These are phyloP conservation scores for Pristionchus fissidentatus DNA, from an alignment of 2,888 invertebrate species.

Conservation along the genomic window DNA sequence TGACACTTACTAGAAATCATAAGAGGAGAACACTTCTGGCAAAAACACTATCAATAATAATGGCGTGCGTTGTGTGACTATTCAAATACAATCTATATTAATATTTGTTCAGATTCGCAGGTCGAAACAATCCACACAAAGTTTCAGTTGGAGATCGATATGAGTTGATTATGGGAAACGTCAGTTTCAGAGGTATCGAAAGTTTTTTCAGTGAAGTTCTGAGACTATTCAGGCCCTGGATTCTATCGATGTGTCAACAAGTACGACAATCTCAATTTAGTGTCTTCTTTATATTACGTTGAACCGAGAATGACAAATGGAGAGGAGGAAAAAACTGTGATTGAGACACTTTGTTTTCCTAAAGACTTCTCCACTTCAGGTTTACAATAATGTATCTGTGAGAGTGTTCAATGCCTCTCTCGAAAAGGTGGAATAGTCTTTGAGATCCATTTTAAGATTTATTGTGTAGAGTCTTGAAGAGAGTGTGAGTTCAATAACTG, in stretches of 20 bases:
- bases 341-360: no score
- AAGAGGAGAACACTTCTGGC: not conserved
- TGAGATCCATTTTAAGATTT: not conserved
- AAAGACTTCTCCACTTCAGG: not conserved
- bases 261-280: slow-evolving; percentile 19
- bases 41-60: slow-evolving; percentile 16
- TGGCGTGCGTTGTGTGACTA: not conserved
- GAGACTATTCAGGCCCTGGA: not conserved
- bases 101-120: slow-evolving; percentile 13
- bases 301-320: slow-evolving; percentile 32
- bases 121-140: slow-evolving; percentile 37
- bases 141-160: slow-evolving; percentile 39
- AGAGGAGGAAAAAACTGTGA: not conserved
- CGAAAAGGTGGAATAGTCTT: not conserved
- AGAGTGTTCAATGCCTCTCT: not conserved
- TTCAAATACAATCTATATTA: not conserved
- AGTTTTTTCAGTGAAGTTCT: not conserved
- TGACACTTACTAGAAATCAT: slow-evolving; percentile 15
- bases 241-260: slow-evolving; percentile 45
- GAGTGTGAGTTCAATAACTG: not conserved
- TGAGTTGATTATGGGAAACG: slow-evolving; percentile 43
- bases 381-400: not conserved
- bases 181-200: slow-evolving; percentile 12
- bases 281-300: slow-evolving; percentile 6
- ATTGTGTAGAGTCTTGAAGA: not conserved